Evolutionary conservation across 1,140 invertebrate genomes (phyloP), one percentile per base, ranked within the genome.

Genomic region (Trichogramma pretiosum): DNA sequence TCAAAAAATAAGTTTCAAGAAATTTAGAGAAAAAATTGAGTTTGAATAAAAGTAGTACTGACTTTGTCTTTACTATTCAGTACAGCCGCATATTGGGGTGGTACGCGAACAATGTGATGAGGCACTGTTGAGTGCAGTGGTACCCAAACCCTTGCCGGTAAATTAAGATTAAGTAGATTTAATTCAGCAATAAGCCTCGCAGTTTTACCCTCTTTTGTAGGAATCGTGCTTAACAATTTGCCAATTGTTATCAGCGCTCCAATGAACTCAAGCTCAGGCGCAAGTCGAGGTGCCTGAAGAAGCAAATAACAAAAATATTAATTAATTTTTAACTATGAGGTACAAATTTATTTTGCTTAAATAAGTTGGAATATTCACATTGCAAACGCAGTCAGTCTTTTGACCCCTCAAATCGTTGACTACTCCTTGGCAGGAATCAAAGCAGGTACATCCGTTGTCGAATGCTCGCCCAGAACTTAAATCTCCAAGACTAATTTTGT

Each of bases 21-120:
- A n/a, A n/a, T n/a, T n/a, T n/a, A n/a, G n/a, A n/a, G n/a, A n/a
- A n/a, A n/a, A n/a, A n/a, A n/a, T n/a, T n/a, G n/a, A n/a, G n/a
- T n/a, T n/a, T n/a, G n/a, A n/a, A n/a, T n/a, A n/a, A n/a, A n/a
- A n/a, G n/a, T n/a, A 54, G 36, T 41, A 43, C 52, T 61, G 67
- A 88, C 87, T 78, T 98, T 98, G 69, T 98, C 95, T 77, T 99
- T 99, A 39, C 93, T 98, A 69, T 99, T 99, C 40, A 99, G 82
- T 35, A 99, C 93, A 41, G 93, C 93, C 36, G 94, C 91, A 56
- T 88, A 89, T 57, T 92, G 89, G 48, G 93, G 92, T 23, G 94
- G 92, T 64, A 96, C 89, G 59, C 91, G 74, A 26, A 96, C 84
- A 54, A 96, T 84, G 63, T 95, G 85, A 74, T 90, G 87, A 30